These are phyloP conservation scores for Drosophila malerkotliana DNA, from an alignment of 1,140 invertebrate genomes.

Conservation along the genomic window DNA sequence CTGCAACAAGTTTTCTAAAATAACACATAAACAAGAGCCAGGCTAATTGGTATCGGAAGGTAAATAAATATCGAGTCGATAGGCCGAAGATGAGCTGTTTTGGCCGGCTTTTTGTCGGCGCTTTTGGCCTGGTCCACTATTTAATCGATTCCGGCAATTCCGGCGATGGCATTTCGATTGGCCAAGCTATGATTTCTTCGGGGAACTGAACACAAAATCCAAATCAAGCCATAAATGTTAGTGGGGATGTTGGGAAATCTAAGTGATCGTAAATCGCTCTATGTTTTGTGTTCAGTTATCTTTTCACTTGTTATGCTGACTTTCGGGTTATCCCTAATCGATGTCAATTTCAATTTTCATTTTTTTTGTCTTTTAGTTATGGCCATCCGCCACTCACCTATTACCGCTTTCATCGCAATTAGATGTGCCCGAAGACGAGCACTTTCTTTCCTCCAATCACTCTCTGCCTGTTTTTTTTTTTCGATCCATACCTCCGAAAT, in stretches of 20 bases:
- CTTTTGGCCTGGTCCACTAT: slow-evolving; percentile 20
- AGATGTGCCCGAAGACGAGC: slow-evolving; percentile 21
- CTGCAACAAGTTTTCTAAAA: slow-evolving; percentile 54
- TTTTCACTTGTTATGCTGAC: slow-evolving; percentile 37
- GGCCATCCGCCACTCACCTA: background rate
- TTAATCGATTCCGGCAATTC: slow-evolving; percentile 17
- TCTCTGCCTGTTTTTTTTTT: background rate
- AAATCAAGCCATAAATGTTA: slow-evolving; percentile 13
- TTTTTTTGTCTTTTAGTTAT: background rate
- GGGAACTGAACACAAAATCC: slow-evolving; percentile 16
- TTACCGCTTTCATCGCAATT: slow-evolving; percentile 34
- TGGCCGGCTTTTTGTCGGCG: background rate
- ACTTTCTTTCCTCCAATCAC: slow-evolving; percentile 20
- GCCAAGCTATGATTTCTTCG: slow-evolving; percentile 22
- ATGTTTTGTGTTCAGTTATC: slow-evolving; percentile 18
- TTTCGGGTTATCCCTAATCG: slow-evolving; percentile 40
- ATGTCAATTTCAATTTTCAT: slow-evolving; percentile 2
- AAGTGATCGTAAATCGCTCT: slow-evolving; percentile 19
- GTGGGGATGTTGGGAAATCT: slow-evolving; percentile 4
- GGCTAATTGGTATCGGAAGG: slow-evolving; percentile 21
- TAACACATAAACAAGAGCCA: slow-evolving; percentile 1
- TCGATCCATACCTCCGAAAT: slow-evolving; percentile 6
- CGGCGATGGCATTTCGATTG: background rate
- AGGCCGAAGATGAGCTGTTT: slow-evolving; percentile 12
- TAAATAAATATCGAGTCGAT: background rate